Evolutionary conservation across 1,140 invertebrate genomes (phyloP).

Genomic region (Mamestra configurata): DNA sequence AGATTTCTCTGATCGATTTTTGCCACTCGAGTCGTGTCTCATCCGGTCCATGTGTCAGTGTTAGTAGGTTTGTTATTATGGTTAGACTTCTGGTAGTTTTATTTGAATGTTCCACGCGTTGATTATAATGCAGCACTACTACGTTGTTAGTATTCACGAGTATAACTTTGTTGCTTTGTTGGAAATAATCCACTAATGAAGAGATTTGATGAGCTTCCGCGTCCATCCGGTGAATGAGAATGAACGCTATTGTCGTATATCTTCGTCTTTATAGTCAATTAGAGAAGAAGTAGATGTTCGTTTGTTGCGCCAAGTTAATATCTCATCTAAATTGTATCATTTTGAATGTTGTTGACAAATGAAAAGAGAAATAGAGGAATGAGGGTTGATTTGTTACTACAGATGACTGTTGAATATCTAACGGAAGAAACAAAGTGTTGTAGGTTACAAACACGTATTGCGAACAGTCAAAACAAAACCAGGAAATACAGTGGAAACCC

Average conservation of each 20-base stretch:
- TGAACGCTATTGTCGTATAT: background rate
- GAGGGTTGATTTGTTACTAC: background rate
- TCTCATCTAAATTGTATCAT: background rate
- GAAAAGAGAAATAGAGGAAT: too few species aligned
- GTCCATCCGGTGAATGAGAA: background rate
- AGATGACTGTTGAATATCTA: background rate
- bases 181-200: constrained; percentile 7
- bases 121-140: background rate
- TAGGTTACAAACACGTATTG: too few species aligned
- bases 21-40: too few species aligned
- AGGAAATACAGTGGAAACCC: too few species aligned
- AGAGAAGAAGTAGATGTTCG: background rate
- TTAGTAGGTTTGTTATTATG: too few species aligned
- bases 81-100: background rate
- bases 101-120: background rate
- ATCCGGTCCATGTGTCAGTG: too few species aligned
- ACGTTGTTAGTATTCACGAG: background rate
- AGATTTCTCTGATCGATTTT: too few species aligned
- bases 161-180: background rate
- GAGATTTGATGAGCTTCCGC: constrained; percentile 16
- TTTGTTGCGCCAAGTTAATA: background rate
- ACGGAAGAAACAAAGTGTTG: too few species aligned
- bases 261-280: background rate
- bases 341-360: background rate
- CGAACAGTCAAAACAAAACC: too few species aligned